Percentiles rank a stretch among this genome's conserved stretches.
Conservation (phyloP, 2,888 invertebrate genomes). For the Micoletzkya japonica region DNA sequence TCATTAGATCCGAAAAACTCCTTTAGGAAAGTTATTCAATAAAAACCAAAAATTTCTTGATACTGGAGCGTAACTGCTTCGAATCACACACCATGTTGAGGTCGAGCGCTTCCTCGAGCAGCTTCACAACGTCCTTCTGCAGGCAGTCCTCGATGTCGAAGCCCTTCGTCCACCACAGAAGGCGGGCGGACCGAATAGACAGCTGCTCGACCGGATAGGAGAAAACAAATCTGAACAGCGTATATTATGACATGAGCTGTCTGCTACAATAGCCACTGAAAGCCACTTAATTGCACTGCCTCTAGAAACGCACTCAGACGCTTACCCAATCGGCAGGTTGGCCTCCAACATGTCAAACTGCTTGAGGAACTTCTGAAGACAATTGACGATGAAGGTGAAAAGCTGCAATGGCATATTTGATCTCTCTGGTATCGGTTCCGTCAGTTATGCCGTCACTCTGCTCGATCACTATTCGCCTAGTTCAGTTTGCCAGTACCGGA, state of each 20-base stretch:
- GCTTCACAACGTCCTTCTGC: slow-evolving; percentile 61
- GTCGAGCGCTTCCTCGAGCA: slow-evolving; percentile 62
- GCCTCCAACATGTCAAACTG: slow-evolving; percentile 60
- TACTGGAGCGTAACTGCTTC: too few relatives aligned
- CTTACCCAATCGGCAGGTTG: slow-evolving; percentile 60
- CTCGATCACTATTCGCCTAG: too few relatives aligned
- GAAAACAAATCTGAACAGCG: slow-evolving; percentile 57
- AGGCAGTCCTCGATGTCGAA: slow-evolving; percentile 64
- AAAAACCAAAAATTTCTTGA: too few relatives aligned
- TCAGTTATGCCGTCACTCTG: too few relatives aligned
- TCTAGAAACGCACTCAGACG: not conserved
- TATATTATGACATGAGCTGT: not conserved
- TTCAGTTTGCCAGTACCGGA: too few relatives aligned
- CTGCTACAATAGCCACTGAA: not conserved
- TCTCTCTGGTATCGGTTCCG: too few relatives aligned
- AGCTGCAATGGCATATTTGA: slow-evolving; percentile 55
- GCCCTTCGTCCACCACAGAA: slow-evolving; percentile 62
- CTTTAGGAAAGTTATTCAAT: too few relatives aligned
- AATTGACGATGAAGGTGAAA: slow-evolving; percentile 64
- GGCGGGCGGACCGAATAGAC: slow-evolving; percentile 62
- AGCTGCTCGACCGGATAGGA: slow-evolving; percentile 63
- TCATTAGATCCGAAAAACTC: too few relatives aligned
- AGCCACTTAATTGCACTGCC: too few relatives aligned
- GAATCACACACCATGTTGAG: slow-evolving; percentile 58
- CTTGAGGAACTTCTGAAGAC: slow-evolving; percentile 60